A percentile compares a stretch with the other conserved stretches of the same genome.
phyloP scores from a whole-genome alignment of 2,113 vertebrate species.

The Osmerus eperlanus region DNA sequence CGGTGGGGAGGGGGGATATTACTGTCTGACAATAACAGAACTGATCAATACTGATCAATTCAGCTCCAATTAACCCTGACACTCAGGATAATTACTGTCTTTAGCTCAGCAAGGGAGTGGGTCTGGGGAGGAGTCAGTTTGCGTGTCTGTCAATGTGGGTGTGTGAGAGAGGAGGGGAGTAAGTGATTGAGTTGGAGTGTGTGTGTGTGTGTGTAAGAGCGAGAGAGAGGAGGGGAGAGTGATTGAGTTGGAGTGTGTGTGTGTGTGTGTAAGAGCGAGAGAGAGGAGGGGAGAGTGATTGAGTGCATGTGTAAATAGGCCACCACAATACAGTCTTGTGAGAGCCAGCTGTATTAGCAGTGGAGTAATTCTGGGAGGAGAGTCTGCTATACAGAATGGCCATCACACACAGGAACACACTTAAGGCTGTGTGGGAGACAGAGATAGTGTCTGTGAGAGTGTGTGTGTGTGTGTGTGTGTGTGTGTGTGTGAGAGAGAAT shows the following conservation, averaged over 20 bases:
- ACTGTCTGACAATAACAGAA: constrained; percentile 57
- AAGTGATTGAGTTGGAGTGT: not conserved
- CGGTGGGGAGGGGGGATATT: constrained; percentile 50
- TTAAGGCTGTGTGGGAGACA: not conserved
- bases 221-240: not conserved
- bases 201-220: not conserved
- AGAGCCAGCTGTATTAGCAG: constrained; percentile 11
- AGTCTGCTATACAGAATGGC: constrained; percentile 37
- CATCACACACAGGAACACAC: constrained; percentile 21
- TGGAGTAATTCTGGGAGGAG: constrained; percentile 27
- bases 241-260: not conserved
- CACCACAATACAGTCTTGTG: constrained; percentile 1
- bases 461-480: not conserved
- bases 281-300: constrained; percentile 8
- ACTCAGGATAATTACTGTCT: constrained; percentile 37
- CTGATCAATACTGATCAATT: constrained; percentile 63
- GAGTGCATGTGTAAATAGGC: constrained; percentile 3
- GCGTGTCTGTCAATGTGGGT: constrained; percentile 9
- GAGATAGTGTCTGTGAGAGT: not conserved
- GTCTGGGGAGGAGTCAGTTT: constrained; percentile 29
- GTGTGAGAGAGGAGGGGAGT: constrained; percentile 8
- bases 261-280: constrained; percentile 11
- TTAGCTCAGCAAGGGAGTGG: constrained; percentile 9
- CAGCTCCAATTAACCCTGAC: constrained; percentile 45
- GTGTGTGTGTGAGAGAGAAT: not conserved